These are phyloP conservation scores for Myopa testacea DNA, from an alignment of 2,888 invertebrate species.

Conservation along the genomic window DNA sequence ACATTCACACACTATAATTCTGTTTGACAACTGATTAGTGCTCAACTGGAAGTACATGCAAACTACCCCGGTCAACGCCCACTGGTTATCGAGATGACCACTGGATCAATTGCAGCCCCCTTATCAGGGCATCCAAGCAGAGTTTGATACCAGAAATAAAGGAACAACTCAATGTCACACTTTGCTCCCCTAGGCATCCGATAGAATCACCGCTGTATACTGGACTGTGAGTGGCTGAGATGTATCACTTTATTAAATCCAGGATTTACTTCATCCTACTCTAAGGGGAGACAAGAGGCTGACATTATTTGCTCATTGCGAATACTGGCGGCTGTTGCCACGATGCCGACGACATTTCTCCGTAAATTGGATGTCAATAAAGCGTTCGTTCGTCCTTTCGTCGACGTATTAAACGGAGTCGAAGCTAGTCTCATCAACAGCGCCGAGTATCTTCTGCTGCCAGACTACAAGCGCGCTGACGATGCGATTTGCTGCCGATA, in stretches of 20 bases:
- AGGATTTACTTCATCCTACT: neutral
- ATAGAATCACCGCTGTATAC: too few species aligned
- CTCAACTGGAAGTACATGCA: neutral
- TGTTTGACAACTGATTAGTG: conserved; percentile 39
- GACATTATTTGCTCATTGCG: too few species aligned
- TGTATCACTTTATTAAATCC: conserved; percentile 1
- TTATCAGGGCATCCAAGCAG: neutral
- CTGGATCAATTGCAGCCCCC: neutral
- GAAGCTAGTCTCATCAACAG: neutral
- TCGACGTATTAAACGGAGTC: neutral
- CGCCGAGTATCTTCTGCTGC: too few species aligned
- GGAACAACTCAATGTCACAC: conserved; percentile 7
- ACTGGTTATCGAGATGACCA: neutral
- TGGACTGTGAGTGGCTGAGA: neutral
- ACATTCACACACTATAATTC: conserved; percentile 9
- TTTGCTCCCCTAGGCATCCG: neutral
- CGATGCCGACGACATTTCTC: neutral
- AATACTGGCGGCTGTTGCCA: too few species aligned
- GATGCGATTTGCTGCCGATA: conserved; percentile 38
- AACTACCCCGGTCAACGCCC: too few species aligned
- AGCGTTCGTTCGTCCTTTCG: neutral
- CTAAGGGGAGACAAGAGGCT: neutral
- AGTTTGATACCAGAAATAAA: neutral
- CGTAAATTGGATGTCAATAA: conserved; percentile 19
- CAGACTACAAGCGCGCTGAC: conserved; percentile 29